Conservation (phyloP, 1,140 invertebrate species). For the Drosophila yakuba region DNA sequence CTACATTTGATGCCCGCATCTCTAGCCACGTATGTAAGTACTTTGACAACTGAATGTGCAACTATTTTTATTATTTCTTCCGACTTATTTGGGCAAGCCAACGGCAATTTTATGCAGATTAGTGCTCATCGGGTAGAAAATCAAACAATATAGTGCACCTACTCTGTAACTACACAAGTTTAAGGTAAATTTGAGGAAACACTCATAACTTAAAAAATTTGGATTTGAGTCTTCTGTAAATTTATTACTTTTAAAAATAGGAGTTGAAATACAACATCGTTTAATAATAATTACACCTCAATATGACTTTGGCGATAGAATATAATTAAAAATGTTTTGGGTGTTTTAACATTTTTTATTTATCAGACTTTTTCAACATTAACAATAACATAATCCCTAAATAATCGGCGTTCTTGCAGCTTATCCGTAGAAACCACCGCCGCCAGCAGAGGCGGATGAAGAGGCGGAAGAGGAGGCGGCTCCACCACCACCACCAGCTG, state of each 20-base stretch:
- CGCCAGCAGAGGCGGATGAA: slow-evolving; percentile 6
- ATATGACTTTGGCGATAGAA: too few relatives aligned
- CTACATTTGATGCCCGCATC: not conserved
- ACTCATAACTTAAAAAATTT: too few relatives aligned
- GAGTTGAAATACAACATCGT: too few relatives aligned
- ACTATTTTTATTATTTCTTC: slow-evolving; percentile 38
- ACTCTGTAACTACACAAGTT: too few relatives aligned
- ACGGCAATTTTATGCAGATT: slow-evolving; percentile 29
- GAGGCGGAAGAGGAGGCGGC: slow-evolving; percentile 25
- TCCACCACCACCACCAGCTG: slow-evolving; percentile 8
- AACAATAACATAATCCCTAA: slow-evolving; percentile 31
- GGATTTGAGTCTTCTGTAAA: too few relatives aligned
- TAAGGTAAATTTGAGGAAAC: too few relatives aligned
- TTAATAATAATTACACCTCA: too few relatives aligned
- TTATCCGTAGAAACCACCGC: slow-evolving; percentile 23
- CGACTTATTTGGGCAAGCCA: slow-evolving; percentile 32
- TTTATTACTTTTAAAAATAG: too few relatives aligned
- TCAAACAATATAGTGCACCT: too few relatives aligned
- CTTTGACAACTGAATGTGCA: slow-evolving; percentile 10
- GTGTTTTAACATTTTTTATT: slow-evolving; percentile 11
- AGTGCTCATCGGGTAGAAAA: not conserved
- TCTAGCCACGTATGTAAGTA: not conserved
- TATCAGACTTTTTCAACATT: slow-evolving; percentile 42
- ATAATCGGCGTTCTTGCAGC: not conserved
- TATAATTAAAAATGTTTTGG: not conserved